Evolutionary conservation across 2,113 vertebrate species (phyloP).

Genomic region (Scophthalmus maximus): DNA sequence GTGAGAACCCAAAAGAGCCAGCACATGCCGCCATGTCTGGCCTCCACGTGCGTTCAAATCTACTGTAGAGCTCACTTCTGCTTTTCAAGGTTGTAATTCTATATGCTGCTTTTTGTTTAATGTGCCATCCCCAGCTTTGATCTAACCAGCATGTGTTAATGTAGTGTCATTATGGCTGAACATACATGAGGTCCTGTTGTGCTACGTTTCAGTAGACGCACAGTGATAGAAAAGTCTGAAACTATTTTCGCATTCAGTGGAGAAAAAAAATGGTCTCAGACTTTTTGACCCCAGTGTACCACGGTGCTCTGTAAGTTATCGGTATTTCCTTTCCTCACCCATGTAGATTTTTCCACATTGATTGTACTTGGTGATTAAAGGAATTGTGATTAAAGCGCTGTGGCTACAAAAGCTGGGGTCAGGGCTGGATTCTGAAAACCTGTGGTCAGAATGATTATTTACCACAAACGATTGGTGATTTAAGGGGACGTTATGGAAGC

Average conservation of each 20-base stretch:
- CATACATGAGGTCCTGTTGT: neutral
- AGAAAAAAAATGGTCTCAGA: neutral
- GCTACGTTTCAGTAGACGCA: conserved; percentile 1
- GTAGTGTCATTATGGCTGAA: conserved; percentile 5
- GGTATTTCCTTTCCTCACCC: neutral
- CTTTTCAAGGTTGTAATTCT: conserved; percentile 27
- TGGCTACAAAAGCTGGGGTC: conserved; percentile 39
- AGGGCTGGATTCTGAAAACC: conserved; percentile 32
- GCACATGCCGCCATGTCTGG: conserved; percentile 51
- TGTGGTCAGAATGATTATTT: conserved; percentile 57
- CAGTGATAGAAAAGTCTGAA: neutral
- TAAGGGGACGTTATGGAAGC: conserved; percentile 35
- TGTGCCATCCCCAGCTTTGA: conserved; percentile 33
- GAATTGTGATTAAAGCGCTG: conserved; percentile 57
- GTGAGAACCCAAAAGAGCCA: conserved; percentile 65
- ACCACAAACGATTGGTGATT: conserved; percentile 30
- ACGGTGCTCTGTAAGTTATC: conserved; percentile 21
- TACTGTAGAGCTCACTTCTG: conserved; percentile 38
- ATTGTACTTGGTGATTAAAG: conserved; percentile 59
- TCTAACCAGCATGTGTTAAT: conserved; percentile 20
- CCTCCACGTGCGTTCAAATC: conserved; percentile 59
- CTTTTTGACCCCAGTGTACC: neutral
- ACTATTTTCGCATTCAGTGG: too few species aligned
- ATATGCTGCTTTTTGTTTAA: conserved; percentile 13
- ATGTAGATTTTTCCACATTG: conserved; percentile 42